These are phyloP conservation scores for Agrochola circellaris DNA, from an alignment of 2,888 invertebrate genomes.

Conservation along the genomic window DNA sequence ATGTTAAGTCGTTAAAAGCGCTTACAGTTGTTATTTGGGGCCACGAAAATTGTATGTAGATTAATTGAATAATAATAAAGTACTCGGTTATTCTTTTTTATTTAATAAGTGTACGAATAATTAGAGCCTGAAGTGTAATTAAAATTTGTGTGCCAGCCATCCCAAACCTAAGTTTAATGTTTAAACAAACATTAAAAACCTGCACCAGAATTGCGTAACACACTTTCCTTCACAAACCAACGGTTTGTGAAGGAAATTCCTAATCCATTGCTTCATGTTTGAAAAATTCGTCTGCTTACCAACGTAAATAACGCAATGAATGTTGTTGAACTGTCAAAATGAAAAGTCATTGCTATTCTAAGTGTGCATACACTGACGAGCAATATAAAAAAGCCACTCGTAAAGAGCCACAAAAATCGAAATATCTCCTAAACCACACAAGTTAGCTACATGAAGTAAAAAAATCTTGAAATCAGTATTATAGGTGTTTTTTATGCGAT, in stretches of 20 bases:
- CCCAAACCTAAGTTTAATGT: background rate
- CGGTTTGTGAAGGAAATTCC: background rate
- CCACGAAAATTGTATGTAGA: constrained; percentile 20
- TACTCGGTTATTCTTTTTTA: background rate
- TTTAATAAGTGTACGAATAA: background rate
- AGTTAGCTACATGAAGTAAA: too few species aligned
- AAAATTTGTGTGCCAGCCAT: background rate
- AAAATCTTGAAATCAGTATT: too few species aligned
- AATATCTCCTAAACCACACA: too few species aligned
- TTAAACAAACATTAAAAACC: background rate
- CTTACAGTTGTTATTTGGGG: constrained; percentile 70
- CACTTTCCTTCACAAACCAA: too few species aligned
- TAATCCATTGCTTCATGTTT: background rate
- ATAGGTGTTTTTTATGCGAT: too few species aligned
- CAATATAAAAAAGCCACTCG: too few species aligned
- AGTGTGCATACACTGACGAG: too few species aligned
- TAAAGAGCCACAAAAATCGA: too few species aligned
- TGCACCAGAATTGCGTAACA: too few species aligned
- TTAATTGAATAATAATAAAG: constrained; percentile 31
- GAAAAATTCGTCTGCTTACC: background rate
- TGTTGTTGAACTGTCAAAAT: too few species aligned
- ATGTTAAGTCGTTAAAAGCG: constrained; percentile 77
- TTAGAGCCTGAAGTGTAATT: background rate
- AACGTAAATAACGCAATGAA: background rate
- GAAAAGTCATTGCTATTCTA: too few species aligned